Evolutionary conservation across 2,888 invertebrate species (phyloP).

Genomic region (Andrena minutula): DNA sequence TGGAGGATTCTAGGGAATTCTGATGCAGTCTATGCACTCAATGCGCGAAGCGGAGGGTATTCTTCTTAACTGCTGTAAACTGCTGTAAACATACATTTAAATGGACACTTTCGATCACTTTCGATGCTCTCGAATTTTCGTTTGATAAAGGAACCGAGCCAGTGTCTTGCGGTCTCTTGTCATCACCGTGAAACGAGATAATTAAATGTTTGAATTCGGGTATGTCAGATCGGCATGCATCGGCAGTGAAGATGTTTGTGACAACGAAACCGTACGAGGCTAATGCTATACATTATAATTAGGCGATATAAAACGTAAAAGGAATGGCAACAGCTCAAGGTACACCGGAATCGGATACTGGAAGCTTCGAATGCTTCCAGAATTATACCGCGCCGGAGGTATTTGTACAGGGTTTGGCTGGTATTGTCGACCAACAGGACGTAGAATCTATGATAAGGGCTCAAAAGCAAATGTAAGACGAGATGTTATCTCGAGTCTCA

Average conservation of each 20-base stretch:
- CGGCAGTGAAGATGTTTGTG: too few relatives aligned
- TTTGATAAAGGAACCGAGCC: too few relatives aligned
- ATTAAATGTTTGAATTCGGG: too few relatives aligned
- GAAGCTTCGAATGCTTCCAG: conserved; percentile 94
- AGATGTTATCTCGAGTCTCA: not conserved
- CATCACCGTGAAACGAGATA: too few relatives aligned
- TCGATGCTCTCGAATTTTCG: too few relatives aligned
- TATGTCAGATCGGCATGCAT: too few relatives aligned
- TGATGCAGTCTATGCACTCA: too few relatives aligned
- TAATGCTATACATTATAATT: not conserved
- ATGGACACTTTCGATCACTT: too few relatives aligned
- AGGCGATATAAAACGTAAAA: not conserved
- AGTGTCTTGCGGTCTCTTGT: too few relatives aligned
- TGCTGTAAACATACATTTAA: not conserved
- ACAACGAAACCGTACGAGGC: not conserved
- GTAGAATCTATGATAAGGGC: conserved; percentile 95
- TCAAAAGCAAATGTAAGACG: conserved; percentile 95
- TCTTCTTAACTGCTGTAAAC: too few relatives aligned
- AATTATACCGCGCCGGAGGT: conserved; percentile 96
- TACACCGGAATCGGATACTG: conserved; percentile 86
- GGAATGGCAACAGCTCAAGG: conserved; percentile 83
- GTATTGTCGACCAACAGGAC: conserved; percentile 96
- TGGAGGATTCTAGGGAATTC: too few relatives aligned
- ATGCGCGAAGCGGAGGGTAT: too few relatives aligned
- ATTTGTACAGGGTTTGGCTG: conserved; percentile 96